Evolutionary conservation across 2,113 vertebrate genomes (phyloP).

Genomic region (Oxyruncus cristatus): DNA sequence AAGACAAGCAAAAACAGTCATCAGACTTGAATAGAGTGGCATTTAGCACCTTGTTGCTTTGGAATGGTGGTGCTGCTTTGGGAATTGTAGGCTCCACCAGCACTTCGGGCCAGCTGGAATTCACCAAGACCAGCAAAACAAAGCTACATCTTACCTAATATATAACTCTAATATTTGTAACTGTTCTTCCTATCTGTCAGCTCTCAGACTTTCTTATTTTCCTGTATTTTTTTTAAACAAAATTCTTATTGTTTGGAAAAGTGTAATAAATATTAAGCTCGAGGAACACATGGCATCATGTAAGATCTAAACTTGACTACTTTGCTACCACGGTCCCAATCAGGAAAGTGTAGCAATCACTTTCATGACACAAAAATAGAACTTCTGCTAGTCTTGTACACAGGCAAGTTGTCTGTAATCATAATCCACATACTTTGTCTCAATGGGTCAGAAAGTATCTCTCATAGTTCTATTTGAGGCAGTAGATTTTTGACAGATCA

Average conservation of each 20-base stretch:
- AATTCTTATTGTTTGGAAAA: background rate
- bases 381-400: background rate
- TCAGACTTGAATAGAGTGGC: background rate
- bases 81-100: background rate
- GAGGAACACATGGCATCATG: accelerated
- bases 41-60: background rate
- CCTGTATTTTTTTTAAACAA: background rate
- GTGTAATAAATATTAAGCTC: background rate
- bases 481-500: background rate
- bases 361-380: background rate
- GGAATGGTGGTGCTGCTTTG: background rate
- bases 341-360: background rate
- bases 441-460: background rate
- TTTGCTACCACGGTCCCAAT: background rate
- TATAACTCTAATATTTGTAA: background rate
- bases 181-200: background rate
- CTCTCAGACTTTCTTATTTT: background rate
- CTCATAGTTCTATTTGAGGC: background rate
- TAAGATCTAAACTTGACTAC: background rate
- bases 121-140: background rate
- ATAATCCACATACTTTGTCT: background rate
- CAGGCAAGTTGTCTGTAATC: background rate
- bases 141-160: background rate
- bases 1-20: background rate
- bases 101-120: background rate